Conservation (phyloP, 2,888 invertebrate species). For the Leptopilina myrica region DNA sequence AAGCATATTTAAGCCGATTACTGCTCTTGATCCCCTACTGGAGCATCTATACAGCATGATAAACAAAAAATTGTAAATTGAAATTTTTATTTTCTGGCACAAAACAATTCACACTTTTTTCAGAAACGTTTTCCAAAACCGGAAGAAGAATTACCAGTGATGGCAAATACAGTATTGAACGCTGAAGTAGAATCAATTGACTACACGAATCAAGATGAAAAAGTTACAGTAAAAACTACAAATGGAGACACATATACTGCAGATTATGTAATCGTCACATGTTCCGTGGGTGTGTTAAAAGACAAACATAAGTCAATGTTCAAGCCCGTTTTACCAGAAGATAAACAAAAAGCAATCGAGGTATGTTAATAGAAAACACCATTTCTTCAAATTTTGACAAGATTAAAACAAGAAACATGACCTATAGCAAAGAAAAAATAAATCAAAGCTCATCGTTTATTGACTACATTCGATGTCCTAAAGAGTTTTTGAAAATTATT, state of each 20-base stretch:
- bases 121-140: conserved; percentile 70
- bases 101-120: not conserved
- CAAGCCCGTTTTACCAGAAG: conserved; percentile 78
- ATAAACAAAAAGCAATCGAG: conserved; percentile 79
- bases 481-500: no score
- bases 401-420: not conserved
- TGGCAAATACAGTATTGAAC: conserved; percentile 64
- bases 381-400: no score
- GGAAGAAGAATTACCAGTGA: conserved; percentile 46
- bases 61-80: no score
- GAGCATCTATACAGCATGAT: no score
- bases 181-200: conserved; percentile 65
- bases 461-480: no score
- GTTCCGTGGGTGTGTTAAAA: conserved; percentile 85
- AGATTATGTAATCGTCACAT: conserved; percentile 83
- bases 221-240: conserved; percentile 56
- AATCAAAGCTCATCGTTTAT: no score
- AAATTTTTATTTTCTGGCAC: no score
- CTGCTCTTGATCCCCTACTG: no score
- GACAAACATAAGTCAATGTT: conserved; percentile 79
- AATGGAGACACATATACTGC: conserved; percentile 79
- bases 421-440: no score
- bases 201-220: conserved; percentile 55
- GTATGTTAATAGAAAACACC: conserved; percentile 56
- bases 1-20: no score